Percentiles rank a stretch among this genome's conserved stretches.
Evolutionary conservation across 2,113 vertebrate species (phyloP).

Genomic region (Oenanthe melanoleuca): DNA sequence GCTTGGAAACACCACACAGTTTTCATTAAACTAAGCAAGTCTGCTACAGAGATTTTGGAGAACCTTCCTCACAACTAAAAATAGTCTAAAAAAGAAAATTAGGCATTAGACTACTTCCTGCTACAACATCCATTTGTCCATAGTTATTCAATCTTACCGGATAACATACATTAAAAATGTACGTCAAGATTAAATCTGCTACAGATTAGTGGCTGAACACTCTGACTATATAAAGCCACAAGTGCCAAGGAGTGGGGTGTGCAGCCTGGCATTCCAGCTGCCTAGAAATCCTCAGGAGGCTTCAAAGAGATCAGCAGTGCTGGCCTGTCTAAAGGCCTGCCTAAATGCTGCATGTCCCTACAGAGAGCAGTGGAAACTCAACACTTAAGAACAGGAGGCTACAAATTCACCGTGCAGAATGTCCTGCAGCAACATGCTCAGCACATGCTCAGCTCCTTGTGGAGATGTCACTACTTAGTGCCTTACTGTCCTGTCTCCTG

Average conservation of each 20-base stretch:
- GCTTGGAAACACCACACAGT: not conserved
- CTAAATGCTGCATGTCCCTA: not conserved
- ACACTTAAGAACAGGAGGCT: not conserved
- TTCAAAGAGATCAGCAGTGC: not conserved
- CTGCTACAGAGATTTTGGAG: not conserved
- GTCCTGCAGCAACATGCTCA: not conserved
- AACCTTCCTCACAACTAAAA: not conserved
- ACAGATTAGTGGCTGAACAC: not conserved
- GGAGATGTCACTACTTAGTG: not conserved
- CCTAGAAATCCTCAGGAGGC: conserved; percentile 34
- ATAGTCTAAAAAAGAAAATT: conserved; percentile 51
- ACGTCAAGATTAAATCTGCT: conserved; percentile 40
- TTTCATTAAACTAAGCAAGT: not conserved
- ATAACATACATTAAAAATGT: conserved; percentile 45
- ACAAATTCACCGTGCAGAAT: not conserved
- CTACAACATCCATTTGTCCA: conserved; percentile 18
- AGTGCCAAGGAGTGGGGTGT: not conserved
- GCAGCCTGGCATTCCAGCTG: conserved; percentile 50
- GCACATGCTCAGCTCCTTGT: not conserved
- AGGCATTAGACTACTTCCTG: conserved; percentile 47
- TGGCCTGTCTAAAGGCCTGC: not conserved
- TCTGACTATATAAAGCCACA: conserved; percentile 63
- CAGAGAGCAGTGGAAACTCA: not conserved
- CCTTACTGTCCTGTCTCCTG: not conserved
- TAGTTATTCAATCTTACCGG: conserved; percentile 29